Conservation (phyloP, 2,888 invertebrate genomes). For the Mythimna vitellina region DNA sequence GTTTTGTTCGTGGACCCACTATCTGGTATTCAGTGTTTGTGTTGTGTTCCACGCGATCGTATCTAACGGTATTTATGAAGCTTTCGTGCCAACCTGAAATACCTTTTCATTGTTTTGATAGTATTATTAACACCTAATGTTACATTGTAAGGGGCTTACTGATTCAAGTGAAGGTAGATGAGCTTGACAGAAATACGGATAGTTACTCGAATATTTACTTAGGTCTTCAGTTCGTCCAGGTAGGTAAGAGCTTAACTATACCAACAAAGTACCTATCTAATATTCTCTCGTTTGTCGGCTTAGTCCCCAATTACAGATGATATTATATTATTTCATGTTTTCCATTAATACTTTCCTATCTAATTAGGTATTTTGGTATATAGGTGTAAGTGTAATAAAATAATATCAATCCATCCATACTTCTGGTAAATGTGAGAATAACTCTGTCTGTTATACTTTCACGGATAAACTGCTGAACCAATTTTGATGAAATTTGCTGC, state of each 20-base stretch:
- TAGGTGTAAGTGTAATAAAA: no score
- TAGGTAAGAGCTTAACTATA: not conserved
- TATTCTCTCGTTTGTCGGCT: not conserved
- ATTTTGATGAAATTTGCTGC: no score
- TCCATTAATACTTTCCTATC: no score
- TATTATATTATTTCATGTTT: no score
- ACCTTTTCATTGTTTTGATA: conserved; percentile 37
- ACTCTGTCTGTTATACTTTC: no score
- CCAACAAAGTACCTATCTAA: not conserved
- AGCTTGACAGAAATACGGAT: not conserved
- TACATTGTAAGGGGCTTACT: not conserved
- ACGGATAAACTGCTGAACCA: no score
- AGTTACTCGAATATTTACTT: not conserved
- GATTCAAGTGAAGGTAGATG: not conserved
- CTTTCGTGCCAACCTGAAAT: conserved; percentile 33
- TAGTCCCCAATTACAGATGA: not conserved
- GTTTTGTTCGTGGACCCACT: conserved; percentile 48
- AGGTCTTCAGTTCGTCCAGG: not conserved
- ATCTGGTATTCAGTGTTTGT: conserved; percentile 52
- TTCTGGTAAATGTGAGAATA: no score
- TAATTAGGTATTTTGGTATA: no score
- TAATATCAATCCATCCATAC: no score
- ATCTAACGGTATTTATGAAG: conserved; percentile 53
- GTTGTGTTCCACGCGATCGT: conserved; percentile 40
- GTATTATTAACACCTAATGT: conserved; percentile 11